These are phyloP conservation scores for Kryptolebias marmoratus DNA, from an alignment of 2,113 vertebrate species.

Conservation along the genomic window DNA sequence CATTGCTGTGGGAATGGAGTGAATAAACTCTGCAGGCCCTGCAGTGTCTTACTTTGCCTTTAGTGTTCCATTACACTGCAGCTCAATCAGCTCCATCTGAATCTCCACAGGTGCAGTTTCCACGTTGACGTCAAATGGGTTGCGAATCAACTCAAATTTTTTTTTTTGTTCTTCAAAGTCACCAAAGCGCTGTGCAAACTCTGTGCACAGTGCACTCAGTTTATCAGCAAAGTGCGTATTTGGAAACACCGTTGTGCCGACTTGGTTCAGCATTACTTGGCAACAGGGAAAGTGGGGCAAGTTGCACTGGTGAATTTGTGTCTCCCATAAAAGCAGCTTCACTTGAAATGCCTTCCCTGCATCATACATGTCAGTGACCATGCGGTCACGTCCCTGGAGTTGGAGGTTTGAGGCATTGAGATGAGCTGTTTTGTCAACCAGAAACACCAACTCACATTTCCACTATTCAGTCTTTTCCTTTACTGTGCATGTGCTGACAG, in stretches of 20 bases:
- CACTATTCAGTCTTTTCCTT: conserved; percentile 40
- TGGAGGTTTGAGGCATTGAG: conserved; percentile 14
- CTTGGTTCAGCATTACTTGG: conserved; percentile 23
- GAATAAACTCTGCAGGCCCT: conserved; percentile 7
- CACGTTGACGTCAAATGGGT: background rate
- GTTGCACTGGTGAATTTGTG: conserved; percentile 26
- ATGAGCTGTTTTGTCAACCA: conserved; percentile 30
- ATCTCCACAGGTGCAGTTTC: background rate
- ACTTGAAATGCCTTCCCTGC: conserved; percentile 24
- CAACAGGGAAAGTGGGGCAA: conserved; percentile 24
- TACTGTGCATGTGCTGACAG: conserved; percentile 25
- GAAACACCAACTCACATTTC: conserved; percentile 37
- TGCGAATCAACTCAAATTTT: background rate
- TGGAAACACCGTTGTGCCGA: conserved; percentile 1
- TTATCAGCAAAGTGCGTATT: background rate
- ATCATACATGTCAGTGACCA: conserved; percentile 23
- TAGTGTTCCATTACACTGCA: conserved; percentile 16
- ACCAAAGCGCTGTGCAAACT: background rate
- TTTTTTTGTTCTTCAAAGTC: conserved; percentile 4
- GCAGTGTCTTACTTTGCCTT: background rate
- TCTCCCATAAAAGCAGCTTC: conserved; percentile 24
- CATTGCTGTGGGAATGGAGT: conserved; percentile 6
- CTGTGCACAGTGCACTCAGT: background rate
- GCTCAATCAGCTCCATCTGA: background rate
- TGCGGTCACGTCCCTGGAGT: conserved; percentile 1